Evolutionary conservation across 37 sponge, comb jelly and placozoan genomes (phyloP).

Genomic region (Corticium candelabrum): DNA sequence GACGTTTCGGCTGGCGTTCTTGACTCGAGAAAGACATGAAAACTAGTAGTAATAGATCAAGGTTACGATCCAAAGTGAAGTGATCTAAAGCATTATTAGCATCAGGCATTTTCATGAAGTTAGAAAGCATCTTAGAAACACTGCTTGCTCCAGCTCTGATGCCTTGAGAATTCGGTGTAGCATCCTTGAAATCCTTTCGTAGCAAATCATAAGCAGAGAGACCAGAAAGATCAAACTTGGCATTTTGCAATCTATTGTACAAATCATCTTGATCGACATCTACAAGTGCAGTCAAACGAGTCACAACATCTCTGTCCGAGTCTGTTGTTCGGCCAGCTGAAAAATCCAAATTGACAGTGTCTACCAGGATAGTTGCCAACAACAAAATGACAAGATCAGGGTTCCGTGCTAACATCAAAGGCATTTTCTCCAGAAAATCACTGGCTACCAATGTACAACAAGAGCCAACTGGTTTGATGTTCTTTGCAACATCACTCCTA

Average conservation of each 20-base stretch:
- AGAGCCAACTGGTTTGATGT: conserved; percentile 48
- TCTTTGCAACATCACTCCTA: neutral
- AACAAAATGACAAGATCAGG: neutral
- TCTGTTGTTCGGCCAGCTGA: neutral
- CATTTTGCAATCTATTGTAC: conserved; percentile 12
- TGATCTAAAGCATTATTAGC: neutral
- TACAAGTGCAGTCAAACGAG: neutral
- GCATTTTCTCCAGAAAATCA: neutral
- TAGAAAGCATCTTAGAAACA: neutral
- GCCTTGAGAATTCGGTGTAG: neutral
- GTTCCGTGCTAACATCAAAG: neutral
- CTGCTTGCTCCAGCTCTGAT: neutral
- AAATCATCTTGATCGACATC: conserved; percentile 22
- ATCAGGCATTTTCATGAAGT: neutral
- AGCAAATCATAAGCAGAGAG: conserved; percentile 32
- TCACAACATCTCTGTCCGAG: neutral
- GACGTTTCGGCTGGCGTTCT: neutral
- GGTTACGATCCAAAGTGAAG: neutral
- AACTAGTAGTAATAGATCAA: neutral
- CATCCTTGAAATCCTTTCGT: conserved; percentile 41
- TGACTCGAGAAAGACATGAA: neutral
- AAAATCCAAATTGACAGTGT: neutral
- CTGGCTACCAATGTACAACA: conserved; percentile 48
- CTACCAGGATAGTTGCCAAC: neutral
- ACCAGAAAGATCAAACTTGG: conserved; percentile 21